Evolutionary conservation across 2,113 vertebrate species (phyloP), one percentile per base, ranked within the genome.

Genomic region (Heterochromis multidens): DNA sequence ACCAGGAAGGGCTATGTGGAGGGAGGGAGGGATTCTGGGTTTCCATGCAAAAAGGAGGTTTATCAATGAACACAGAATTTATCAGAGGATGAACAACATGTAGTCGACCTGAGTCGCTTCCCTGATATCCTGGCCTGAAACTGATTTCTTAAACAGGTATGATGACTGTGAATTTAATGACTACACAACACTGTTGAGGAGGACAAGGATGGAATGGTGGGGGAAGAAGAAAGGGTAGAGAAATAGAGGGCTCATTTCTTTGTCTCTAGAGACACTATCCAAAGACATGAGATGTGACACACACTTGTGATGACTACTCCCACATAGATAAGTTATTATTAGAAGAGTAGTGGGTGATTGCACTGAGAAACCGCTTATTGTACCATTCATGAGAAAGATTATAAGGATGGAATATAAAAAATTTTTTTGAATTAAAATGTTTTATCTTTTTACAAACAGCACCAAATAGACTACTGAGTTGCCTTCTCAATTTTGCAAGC

Each of bases 21-120:
- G 59, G 81, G 58, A 90, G 86, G 82, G 35, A 67, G 76, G 80
- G 37, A 61, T 17, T 10, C 67, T 63, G 63, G 62, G 63, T 29
- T 79, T 67, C 57, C 31, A 6, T 81, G 88, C 82, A 89, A 84
- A 90, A 79, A 77, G 85, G 89, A 87, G 88, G 88, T 90, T 91
- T 94, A 91, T 94, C 90, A 93, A 91, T 92, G 85, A 94, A 93
- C 81, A 87, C 88, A 72, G 83, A 87, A 93, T 92, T 90, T 84
- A 93, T 93, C 85, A 90, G 78, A 88, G 83, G 85, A 92, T 84
- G 65, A 91, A 92, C 85, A 87, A 90, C 78, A 90, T 92, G 92
- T 60, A 80, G 86, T 43, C 58, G 74, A 88, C 86, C 87, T 85
- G 52, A 33, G 54, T 77, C 74, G 31, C 77, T 27, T 78, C 63